These are phyloP conservation scores for Drepana arcuata DNA, from an alignment of 1,140 invertebrate genomes.

Conservation along the genomic window DNA sequence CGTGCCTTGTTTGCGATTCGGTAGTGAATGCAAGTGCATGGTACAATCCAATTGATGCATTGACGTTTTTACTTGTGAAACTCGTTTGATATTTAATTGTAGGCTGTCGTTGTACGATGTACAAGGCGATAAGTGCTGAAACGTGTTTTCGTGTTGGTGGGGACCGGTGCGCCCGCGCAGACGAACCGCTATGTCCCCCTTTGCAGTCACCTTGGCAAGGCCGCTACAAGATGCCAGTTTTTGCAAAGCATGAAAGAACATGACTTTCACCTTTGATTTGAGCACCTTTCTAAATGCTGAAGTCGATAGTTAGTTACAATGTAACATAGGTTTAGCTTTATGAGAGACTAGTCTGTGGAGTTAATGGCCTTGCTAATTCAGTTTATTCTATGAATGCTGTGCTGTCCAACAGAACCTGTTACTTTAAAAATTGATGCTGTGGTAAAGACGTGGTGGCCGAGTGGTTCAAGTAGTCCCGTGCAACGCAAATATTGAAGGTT, in stretches of 20 bases:
- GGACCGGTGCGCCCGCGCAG: constrained; percentile 26
- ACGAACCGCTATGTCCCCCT: constrained; percentile 63
- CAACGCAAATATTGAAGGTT: no score
- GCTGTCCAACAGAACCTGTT: no score
- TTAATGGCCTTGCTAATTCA: no score
- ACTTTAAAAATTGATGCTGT: no score
- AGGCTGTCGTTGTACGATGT: constrained; percentile 9
- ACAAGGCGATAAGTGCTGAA: constrained; percentile 12
- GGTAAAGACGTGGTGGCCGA: no score
- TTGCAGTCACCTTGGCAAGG: constrained; percentile 69
- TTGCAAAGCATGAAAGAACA: constrained; percentile 61
- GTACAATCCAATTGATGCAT: constrained; percentile 3
- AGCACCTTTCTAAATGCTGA: constrained; percentile 60
- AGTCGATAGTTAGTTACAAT: no score
- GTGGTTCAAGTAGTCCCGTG: no score
- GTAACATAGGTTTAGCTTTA: no score
- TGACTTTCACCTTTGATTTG: constrained; percentile 65
- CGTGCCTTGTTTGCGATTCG: constrained; percentile 32
- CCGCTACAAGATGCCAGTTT: constrained; percentile 64
- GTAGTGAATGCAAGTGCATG: neutral
- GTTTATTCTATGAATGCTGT: no score
- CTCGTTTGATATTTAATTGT: neutral
- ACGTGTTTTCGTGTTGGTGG: constrained; percentile 11
- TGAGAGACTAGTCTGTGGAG: no score
- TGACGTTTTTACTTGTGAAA: constrained; percentile 3